Percentiles rank a stretch among this genome's conserved stretches.
These are phyloP conservation scores for Teinopalpus imperialis DNA, from an alignment of 2,888 invertebrate genomes.

Conservation along the genomic window DNA sequence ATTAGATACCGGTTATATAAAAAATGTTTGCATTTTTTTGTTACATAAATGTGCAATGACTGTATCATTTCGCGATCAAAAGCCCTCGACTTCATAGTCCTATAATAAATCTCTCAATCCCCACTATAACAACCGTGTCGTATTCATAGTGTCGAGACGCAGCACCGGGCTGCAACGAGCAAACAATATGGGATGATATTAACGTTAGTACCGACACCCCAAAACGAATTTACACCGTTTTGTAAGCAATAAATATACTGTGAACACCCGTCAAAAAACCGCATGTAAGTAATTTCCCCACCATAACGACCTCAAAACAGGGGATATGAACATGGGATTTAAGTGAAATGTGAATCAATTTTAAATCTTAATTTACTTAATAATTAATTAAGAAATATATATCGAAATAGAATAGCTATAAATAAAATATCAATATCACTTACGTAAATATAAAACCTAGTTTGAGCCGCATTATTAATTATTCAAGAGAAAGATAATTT, in stretches of 20 bases:
- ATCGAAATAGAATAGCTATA: too few species aligned
- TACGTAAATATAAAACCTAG: too few species aligned
- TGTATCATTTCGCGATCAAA: constrained; percentile 28
- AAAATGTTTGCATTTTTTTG: not conserved
- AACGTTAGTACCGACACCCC: constrained; percentile 54
- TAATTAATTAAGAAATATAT: too few species aligned
- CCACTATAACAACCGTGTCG: constrained; percentile 22
- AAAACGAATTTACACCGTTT: constrained; percentile 52
- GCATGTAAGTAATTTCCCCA: constrained; percentile 40
- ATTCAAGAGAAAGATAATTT: too few species aligned
- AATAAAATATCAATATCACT: too few species aligned
- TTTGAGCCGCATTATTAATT: too few species aligned
- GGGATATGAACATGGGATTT: too few species aligned
- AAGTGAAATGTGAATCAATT: too few species aligned
- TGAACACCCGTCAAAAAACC: constrained; percentile 31
- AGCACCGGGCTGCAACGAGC: constrained; percentile 45
- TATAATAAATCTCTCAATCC: constrained; percentile 38
- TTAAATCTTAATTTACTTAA: too few species aligned
- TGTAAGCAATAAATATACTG: constrained; percentile 51
- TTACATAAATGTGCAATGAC: not conserved
- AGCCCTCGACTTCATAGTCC: constrained; percentile 33
- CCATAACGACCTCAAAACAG: constrained; percentile 11
- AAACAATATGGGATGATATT: constrained; percentile 52
- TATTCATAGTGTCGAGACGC: constrained; percentile 29
- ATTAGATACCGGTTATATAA: too few species aligned